A percentile compares a stretch with the other conserved stretches of the same genome.
These are phyloP conservation scores for Astatoreochromis straeleni DNA, from an alignment of 2,113 vertebrate species.

Conservation along the genomic window DNA sequence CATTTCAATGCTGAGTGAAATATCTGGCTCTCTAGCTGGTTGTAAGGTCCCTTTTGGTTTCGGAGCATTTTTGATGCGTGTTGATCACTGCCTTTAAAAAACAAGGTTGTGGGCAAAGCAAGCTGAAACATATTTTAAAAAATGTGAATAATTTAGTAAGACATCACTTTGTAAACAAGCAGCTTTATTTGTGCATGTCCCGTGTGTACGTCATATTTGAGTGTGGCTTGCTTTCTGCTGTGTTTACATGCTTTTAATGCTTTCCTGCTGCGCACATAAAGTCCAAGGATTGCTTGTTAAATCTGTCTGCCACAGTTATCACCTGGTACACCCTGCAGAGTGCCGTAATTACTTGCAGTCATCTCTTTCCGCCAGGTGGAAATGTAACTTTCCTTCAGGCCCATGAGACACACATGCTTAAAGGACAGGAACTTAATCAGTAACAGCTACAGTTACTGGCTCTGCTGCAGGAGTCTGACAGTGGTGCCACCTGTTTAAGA, in stretches of 20 bases:
- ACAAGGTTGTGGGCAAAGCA: background rate
- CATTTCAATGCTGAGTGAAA: background rate
- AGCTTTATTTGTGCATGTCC: conserved; percentile 3
- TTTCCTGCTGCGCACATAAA: conserved; percentile 1
- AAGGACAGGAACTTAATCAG: conserved; percentile 5
- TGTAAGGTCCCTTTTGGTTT: background rate
- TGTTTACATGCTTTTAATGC: conserved; percentile 31
- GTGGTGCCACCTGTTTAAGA: background rate
- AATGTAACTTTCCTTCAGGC: conserved; percentile 14
- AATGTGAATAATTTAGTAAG: background rate
- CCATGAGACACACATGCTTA: background rate
- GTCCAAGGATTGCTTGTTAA: conserved; percentile 37
- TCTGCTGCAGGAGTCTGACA: background rate
- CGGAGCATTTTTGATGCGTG: background rate
- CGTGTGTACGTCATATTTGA: background rate
- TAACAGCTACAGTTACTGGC: background rate
- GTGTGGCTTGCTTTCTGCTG: background rate
- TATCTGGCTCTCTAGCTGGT: background rate
- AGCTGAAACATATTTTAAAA: background rate
- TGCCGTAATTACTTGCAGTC: conserved; percentile 36
- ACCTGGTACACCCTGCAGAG: conserved; percentile 41
- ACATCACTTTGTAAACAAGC: conserved; percentile 15
- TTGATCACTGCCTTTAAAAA: background rate
- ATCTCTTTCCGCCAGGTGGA: conserved; percentile 19
- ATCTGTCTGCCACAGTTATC: conserved; percentile 52